Percentiles rank a stretch among this genome's conserved stretches.
These are phyloP conservation scores for Poeciliopsis infans DNA, from an alignment of 2,797 vertebrate genomes.

Conservation along the genomic window DNA sequence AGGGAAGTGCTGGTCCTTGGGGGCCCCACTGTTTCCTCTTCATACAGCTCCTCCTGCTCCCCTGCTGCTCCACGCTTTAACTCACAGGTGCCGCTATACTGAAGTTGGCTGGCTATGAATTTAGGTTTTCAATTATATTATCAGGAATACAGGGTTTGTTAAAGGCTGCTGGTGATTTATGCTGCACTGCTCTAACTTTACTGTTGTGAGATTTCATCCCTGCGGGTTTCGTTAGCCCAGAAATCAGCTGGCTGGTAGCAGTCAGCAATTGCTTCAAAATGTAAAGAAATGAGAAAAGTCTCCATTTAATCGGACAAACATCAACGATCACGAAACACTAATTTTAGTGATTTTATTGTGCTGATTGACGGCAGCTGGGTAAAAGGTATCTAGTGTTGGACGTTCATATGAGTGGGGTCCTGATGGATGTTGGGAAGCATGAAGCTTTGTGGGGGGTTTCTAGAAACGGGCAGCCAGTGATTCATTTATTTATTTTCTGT, in stretches of 20 bases:
- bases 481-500: background rate
- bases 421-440: background rate
- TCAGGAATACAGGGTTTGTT: conserved; percentile 1
- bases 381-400: background rate
- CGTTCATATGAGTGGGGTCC: background rate
- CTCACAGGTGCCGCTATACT: conserved; percentile 26
- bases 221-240: background rate
- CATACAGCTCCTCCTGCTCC: conserved; percentile 11
- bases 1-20: conserved; percentile 20
- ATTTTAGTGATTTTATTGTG: background rate
- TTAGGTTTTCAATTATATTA: conserved; percentile 4
- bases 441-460: background rate
- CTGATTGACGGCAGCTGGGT: background rate
- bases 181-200: background rate
- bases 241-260: background rate
- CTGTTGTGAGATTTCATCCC: background rate
- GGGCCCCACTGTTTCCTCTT: conserved; percentile 27
- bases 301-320: background rate
- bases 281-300: background rate
- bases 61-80: conserved; percentile 15
- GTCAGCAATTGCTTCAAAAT: background rate
- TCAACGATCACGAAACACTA: background rate
- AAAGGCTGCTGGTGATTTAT: background rate
- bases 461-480: background rate
- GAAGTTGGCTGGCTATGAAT: conserved; percentile 3